Evolutionary conservation across 1,140 invertebrate genomes (phyloP).

Genomic region (Cheumatopsyche charites): DNA sequence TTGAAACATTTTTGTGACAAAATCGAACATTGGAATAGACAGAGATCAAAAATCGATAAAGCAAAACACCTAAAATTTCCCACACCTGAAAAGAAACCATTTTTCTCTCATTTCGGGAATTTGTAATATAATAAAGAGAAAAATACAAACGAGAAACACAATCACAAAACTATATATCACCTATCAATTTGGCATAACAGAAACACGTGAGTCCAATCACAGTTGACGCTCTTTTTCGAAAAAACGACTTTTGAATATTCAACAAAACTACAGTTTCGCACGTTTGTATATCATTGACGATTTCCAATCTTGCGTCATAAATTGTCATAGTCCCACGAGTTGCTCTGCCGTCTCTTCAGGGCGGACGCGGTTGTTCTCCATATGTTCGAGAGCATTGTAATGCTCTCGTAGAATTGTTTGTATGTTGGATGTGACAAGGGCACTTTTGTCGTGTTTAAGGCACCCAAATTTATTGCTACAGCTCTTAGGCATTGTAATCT

Average conservation of each 20-base stretch:
- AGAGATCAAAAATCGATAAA: no score
- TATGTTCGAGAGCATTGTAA: constrained; percentile 29
- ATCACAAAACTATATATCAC: constrained; percentile 18
- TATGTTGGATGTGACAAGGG: constrained; percentile 32
- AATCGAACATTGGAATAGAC: no score
- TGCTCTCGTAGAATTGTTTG: constrained; percentile 27
- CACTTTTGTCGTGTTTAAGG: constrained; percentile 53
- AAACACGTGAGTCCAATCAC: constrained; percentile 29
- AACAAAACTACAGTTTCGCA: constrained; percentile 4
- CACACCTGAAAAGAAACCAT: no score
- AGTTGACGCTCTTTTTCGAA: constrained; percentile 9
- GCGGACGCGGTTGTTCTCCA: constrained; percentile 27
- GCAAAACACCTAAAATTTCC: no score
- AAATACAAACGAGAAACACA: no score
- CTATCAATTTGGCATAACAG: constrained; percentile 32
- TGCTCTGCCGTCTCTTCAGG: not conserved
- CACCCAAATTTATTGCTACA: constrained; percentile 53
- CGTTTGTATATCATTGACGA: constrained; percentile 28
- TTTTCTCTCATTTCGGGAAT: no score
- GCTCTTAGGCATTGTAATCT: constrained; percentile 57
- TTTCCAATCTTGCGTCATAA: constrained; percentile 31
- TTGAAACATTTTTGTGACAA: no score
- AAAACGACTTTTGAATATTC: constrained; percentile 1
- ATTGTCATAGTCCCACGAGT: constrained; percentile 16
- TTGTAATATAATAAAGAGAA: no score